These are phyloP conservation scores for Anomalospiza imberbis DNA, from an alignment of 2,797 vertebrate species.

Conservation along the genomic window DNA sequence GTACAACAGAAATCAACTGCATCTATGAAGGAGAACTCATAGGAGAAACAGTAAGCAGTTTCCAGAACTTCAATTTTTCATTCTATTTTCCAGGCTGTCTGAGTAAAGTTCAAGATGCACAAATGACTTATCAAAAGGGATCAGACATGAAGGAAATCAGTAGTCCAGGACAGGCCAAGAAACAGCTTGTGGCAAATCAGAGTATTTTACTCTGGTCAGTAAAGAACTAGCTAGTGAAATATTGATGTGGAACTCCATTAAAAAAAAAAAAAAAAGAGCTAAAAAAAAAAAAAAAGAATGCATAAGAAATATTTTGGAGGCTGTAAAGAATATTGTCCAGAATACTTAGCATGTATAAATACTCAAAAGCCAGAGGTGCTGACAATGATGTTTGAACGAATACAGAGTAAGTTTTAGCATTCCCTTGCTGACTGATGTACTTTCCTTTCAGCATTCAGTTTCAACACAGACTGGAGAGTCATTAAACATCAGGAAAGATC, in stretches of 20 bases:
- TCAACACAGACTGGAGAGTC: conserved; percentile 45
- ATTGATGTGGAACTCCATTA: background rate
- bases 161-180: background rate
- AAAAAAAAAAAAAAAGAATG: background rate
- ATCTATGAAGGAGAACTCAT: background rate
- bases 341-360: background rate
- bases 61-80: background rate
- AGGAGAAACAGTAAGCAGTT: background rate
- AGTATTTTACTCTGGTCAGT: background rate
- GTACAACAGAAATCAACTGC: background rate
- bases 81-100: background rate
- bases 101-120: background rate
- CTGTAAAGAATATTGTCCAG: background rate
- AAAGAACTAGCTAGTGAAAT: background rate
- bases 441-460: conserved; percentile 41
- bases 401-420: background rate
- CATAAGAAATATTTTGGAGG: background rate
- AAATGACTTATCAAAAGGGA: background rate
- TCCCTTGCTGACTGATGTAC: conserved; percentile 39
- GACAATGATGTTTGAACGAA: background rate
- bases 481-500: conserved; percentile 29
- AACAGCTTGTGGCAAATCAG: background rate
- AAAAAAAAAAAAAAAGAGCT: background rate
- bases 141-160: background rate
- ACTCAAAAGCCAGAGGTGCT: conserved; percentile 11